Evolutionary conservation across 2,888 invertebrate genomes (phyloP).

Genomic region (Pyrgus malvae): DNA sequence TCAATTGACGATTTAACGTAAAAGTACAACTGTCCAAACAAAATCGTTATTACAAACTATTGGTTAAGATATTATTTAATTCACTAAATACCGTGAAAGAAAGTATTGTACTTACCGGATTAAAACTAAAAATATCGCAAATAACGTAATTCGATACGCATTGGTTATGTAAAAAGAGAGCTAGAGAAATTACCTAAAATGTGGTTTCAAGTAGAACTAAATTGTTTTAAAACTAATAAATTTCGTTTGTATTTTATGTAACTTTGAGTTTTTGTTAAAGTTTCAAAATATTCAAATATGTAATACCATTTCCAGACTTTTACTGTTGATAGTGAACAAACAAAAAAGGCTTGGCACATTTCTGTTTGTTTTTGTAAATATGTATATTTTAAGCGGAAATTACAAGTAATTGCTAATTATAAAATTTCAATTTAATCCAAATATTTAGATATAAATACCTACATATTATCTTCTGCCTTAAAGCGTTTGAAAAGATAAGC

Average conservation of each 20-base stretch:
- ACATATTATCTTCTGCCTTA: too few relatives aligned
- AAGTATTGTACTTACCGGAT: conserved; percentile 38
- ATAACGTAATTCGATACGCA: conserved; percentile 19
- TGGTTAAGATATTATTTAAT: conserved; percentile 53
- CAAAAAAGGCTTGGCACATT: too few relatives aligned
- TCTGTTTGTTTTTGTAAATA: too few relatives aligned
- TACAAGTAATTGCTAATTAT: too few relatives aligned
- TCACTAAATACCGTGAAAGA: conserved; percentile 42
- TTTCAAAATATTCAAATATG: not conserved
- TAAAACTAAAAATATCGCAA: conserved; percentile 25
- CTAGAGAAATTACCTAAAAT: not conserved
- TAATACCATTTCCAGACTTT: not conserved
- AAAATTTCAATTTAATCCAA: too few relatives aligned
- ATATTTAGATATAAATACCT: too few relatives aligned
- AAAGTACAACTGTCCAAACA: too few relatives aligned
- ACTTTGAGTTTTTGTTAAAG: not conserved
- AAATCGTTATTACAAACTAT: too few relatives aligned
- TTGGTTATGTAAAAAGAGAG: conserved; percentile 13
- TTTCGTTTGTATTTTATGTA: not conserved
- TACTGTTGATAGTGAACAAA: too few relatives aligned
- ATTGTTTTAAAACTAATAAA: not conserved
- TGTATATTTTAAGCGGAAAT: too few relatives aligned
- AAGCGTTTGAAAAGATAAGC: too few relatives aligned
- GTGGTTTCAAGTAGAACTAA: not conserved
- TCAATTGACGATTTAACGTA: too few relatives aligned